Base-by-base conservation (phyloP, 2,888 invertebrate species). In the Nephrotoma flavescens region DNA sequence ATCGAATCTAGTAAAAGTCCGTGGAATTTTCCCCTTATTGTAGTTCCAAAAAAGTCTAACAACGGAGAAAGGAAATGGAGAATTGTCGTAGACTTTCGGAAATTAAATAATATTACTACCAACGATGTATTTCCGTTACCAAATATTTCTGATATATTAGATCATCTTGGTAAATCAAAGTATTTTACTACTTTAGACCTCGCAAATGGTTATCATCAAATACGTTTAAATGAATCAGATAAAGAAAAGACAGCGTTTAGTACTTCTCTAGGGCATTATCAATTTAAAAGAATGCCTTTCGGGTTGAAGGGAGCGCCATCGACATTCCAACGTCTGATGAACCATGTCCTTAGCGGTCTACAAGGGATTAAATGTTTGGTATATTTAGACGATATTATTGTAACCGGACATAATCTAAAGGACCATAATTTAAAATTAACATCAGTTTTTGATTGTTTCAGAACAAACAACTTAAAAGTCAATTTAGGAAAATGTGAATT, bases 281-380 rank as follows among this genome's bases (percentile, higher is more conserved):
- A 89, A 31, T 89, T 88, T 86, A 86, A 87, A 41, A 83, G 88
- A 57, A 88, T 89, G 88, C 88, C 88, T 31, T 89, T 88, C n/a
- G 89, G 89, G 0, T 86, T 89, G 42, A 89, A 89, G 84, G 88
- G 88, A 47, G 89, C 89, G 1, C 89, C 89, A 1, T 87, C 89
- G 3, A 89, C 89, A 0, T 90, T 90, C 47, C n/a, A n/a, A 88
- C 83, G 89, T 7, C 57, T 89, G 71, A 90, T 90, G 89, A 89
- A 90, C 85, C 88, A 57, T 1, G 89, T 90, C 6, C 87, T 90
- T 41, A 19, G 87, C 0, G 89, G 89, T 7, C 47, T 90, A 0
- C 88, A 89, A 88, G 88, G 89, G 0, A 86, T 41, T 84, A 83
- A 42, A 84, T 31, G 31, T 31, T 31, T 31, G 3, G 31, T 31